Percentiles rank a stretch among this genome's conserved stretches.
These are phyloP conservation scores for Hycleus phaleratus DNA, from an alignment of 1,140 invertebrate species.

Conservation along the genomic window DNA sequence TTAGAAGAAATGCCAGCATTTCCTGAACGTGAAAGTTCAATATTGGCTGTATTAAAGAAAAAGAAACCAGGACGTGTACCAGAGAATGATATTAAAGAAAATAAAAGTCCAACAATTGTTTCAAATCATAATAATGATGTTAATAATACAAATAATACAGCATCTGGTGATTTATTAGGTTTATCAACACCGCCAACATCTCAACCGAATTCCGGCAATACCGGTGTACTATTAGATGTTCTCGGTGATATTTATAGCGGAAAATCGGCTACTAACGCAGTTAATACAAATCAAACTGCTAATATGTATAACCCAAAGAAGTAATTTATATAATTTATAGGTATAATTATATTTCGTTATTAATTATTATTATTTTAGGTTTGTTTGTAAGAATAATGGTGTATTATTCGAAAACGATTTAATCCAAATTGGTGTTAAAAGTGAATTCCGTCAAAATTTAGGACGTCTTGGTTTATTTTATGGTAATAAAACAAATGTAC, in stretches of 20 bases:
- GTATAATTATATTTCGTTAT: slow-evolving; percentile 4
- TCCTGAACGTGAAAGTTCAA: slow-evolving; percentile 96
- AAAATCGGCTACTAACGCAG: slow-evolving; percentile 51
- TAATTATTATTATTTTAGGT: slow-evolving; percentile 49
- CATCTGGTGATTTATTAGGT: slow-evolving; percentile 76
- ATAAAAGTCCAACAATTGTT: slow-evolving; percentile 67
- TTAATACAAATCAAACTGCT: slow-evolving; percentile 1
- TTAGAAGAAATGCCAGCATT: slow-evolving; percentile 99
- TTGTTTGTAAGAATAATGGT: slow-evolving; percentile 96
- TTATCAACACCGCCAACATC: slow-evolving; percentile 71
- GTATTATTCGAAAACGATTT: slow-evolving; percentile 97
- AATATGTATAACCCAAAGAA: slow-evolving; percentile 74
- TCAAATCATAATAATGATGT: slow-evolving; percentile 52
- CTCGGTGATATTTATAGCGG: slow-evolving; percentile 76
- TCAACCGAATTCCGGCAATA: slow-evolving; percentile 54
- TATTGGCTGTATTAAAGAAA: slow-evolving; percentile 95
- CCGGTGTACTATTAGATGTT: slow-evolving; percentile 80
- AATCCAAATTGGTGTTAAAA: slow-evolving; percentile 97
- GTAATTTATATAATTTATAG: slow-evolving; percentile 36
- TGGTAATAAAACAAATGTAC: slow-evolving; percentile 92
- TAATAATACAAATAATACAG: slow-evolving; percentile 50
- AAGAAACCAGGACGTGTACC: slow-evolving; percentile 90
- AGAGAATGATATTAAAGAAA: slow-evolving; percentile 73
- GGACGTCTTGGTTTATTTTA: slow-evolving; percentile 94
- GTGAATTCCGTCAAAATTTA: slow-evolving; percentile 91